Base-by-base conservation (phyloP, 2,113 vertebrate genomes). In the Chaenocephalus aceratus region DNA sequence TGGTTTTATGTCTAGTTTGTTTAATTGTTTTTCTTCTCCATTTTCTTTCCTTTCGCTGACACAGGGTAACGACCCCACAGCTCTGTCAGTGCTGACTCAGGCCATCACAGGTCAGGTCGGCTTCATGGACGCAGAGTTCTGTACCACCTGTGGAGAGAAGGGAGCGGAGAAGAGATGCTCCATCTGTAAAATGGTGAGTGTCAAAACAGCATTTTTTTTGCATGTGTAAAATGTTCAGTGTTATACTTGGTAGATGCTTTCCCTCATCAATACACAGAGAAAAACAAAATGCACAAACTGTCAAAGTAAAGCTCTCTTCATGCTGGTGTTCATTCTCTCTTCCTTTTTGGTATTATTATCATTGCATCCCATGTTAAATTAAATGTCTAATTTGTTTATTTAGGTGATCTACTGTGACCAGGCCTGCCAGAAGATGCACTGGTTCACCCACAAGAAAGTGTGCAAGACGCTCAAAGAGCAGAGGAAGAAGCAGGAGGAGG, bases 31-130 rank as follows among this genome's bases (percentile, higher is more conserved):
- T 44, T 26, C 2, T 49, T 16, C 0, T 1, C 21, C 21, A 2
- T 10, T 45, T 0, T 10, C 5, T 11, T 77, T 15, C 11, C 13
- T 23, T 54, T 30, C 1, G 18, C 0, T 53, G 0, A 1, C n/a
- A 4, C 83, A 99, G 98, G 98, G 98, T 7, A 96, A 95, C 58
- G 97, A 99, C 86, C 98, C 98, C 53, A 98, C 97, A 5, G 98
- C 98, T 15, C 95, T 99, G 84, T 98, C 98, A 3, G 97, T 99
- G 53, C 95, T 99, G 76, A 98, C 97, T 15, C 98, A 99, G 92
- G 97, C 97, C 15, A 97, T 99, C 89, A 99, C 98, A 1, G 98
- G 98, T 46, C 98, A 99, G 91, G 96, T 99, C 60, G 98, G 97
- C 23, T 99, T 99, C 88, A 95, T 98, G 94, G 98, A 99, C 80